Evolutionary conservation across 2,888 invertebrate species (phyloP).

Genomic region (Masnerella sp.): DNA sequence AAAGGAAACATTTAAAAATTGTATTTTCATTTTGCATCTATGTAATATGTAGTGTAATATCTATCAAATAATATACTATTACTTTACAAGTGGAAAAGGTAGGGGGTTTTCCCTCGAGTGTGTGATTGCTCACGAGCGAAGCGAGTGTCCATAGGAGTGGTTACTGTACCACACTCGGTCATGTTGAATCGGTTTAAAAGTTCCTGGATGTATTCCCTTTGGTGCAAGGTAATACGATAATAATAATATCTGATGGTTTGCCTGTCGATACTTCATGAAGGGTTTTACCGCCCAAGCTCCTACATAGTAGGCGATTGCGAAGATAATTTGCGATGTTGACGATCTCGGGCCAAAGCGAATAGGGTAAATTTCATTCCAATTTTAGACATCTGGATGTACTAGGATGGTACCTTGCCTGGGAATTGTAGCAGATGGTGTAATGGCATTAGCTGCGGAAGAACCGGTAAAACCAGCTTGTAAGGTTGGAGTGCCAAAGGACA

Average conservation of each 20-base stretch:
- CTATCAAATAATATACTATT: no score
- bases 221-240: constrained; percentile 11
- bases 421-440: no score
- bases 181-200: constrained; percentile 30
- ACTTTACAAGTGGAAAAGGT: no score
- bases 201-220: constrained; percentile 24
- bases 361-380: neutral
- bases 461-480: no score
- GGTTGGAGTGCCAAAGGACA: no score
- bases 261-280: neutral
- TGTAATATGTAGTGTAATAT: no score
- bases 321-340: neutral
- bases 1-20: no score
- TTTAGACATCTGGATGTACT: constrained; percentile 8
- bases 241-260: neutral
- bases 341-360: neutral
- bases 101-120: no score
- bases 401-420: no score
- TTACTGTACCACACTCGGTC: constrained; percentile 26
- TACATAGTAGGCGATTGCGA: neutral
- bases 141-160: constrained; percentile 13
- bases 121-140: no score
- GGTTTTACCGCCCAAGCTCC: neutral
- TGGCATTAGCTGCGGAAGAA: no score
- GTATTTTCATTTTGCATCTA: no score